Evolutionary conservation across 2,113 vertebrate genomes (phyloP), one percentile per base, ranked within the genome.

Genomic region (Strix aluco): DNA sequence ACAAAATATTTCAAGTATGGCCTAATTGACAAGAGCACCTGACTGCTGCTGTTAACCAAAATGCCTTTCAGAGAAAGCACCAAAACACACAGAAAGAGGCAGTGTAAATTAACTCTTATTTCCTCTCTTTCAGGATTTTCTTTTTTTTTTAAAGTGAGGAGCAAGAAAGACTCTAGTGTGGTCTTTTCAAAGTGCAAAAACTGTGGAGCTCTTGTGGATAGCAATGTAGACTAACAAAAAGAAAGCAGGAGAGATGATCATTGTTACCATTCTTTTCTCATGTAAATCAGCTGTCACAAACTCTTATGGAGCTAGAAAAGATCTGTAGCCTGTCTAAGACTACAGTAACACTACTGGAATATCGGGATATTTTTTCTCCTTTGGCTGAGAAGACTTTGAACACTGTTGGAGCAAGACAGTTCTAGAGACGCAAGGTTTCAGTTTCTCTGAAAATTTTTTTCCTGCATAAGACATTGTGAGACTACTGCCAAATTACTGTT

Each of bases 11-110:
- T 94, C 62, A 93, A 65, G 85, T 49, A 5, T 46, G 46, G 57
- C 15, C 54, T 93, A 90, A 96, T 3, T 90, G 66, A 92, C 58
- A 73, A 69, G 42, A 95, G 51, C 82, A 93, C 85, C 79, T 82
- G 85, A 83, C 81, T 71, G 85, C 47, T 90, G 49, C 58, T 91
- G 81, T 88, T 95, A 94, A 92, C 65, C 36, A 72, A 96, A 96
- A 95, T 85, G 93, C 27, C 74, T 85, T 70, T 94, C 92, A 91
- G 13, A 94, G 47, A 69, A 75, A 75, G 90, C 69, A 58, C 27
- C 5, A 52, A 89, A 88, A 85, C 30, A 62, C 49, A 71, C 15
- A 93, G 66, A 75, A 65, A 61, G 81, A 72, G 23, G 30, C 14
- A 63, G 21, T 29, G 29, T 34, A 74, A 49, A 69, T 77, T 71